A percentile compares a stretch with the other conserved stretches of the same genome.
Evolutionary conservation across 2,113 vertebrate species (phyloP).

Genomic region (Bubo bubo): DNA sequence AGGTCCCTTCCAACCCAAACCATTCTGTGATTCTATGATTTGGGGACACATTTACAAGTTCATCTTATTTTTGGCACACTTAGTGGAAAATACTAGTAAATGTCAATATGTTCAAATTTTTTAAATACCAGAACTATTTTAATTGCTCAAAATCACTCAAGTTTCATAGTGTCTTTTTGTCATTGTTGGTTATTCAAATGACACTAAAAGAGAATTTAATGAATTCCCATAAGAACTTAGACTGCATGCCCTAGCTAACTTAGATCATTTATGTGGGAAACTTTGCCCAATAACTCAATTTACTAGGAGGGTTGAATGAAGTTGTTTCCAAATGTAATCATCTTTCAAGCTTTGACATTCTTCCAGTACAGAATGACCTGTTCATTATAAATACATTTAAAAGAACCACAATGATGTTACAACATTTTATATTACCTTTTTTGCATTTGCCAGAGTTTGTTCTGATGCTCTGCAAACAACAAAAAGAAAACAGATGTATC

Average conservation of each 20-base stretch:
- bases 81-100: slow-evolving; percentile 55
- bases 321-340: slow-evolving; percentile 28
- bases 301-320: neutral
- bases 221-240: slow-evolving; percentile 8
- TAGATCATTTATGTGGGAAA: neutral
- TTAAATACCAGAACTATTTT: slow-evolving; percentile 47
- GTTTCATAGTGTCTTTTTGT: slow-evolving; percentile 11
- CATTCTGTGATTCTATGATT: neutral
- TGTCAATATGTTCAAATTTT: slow-evolving; percentile 8
- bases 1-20: neutral
- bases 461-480: neutral
- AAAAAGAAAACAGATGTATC: neutral
- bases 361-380: neutral
- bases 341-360: neutral
- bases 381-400: neutral
- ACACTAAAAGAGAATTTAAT: slow-evolving; percentile 28
- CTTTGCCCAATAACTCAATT: neutral
- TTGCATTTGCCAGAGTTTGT: neutral
- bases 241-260: neutral
- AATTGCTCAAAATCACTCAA: slow-evolving; percentile 56
- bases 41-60: neutral
- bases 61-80: neutral
- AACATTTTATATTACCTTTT: neutral
- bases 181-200: slow-evolving; percentile 30
- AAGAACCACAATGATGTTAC: neutral